Conservation (phyloP, 1,140 invertebrate species). For the Zaprionus tsacasi region DNA sequence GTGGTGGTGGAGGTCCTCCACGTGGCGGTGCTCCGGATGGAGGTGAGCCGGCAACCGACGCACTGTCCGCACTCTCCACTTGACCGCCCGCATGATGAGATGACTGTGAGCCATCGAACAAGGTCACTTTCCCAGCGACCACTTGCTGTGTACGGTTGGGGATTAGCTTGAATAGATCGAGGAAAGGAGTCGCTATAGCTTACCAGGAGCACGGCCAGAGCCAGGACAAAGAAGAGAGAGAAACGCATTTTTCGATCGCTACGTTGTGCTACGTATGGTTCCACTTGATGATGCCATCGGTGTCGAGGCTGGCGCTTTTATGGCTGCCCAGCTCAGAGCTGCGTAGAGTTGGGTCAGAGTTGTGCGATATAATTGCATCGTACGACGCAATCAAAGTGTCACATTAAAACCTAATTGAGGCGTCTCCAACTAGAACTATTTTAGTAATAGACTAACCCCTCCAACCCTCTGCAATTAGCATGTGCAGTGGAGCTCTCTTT, state of each 20-base stretch:
- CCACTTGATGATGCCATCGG: constrained; percentile 56
- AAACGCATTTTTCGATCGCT: constrained; percentile 62
- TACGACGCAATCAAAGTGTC: constrained; percentile 48
- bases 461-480: constrained; percentile 38
- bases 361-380: constrained; percentile 31
- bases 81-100: constrained; percentile 16
- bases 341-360: neutral
- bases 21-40: constrained; percentile 39
- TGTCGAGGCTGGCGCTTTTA: constrained; percentile 61
- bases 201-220: constrained; percentile 58
- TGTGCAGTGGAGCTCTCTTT: constrained; percentile 47
- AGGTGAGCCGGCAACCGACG: constrained; percentile 17
- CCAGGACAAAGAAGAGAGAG: constrained; percentile 48
- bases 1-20: constrained; percentile 43
- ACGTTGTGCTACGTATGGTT: constrained; percentile 38
- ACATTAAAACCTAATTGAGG: constrained; percentile 66
- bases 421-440: constrained; percentile 28
- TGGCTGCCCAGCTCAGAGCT: neutral
- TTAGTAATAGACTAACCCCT: neutral
- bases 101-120: constrained; percentile 3
- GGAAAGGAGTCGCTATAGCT: neutral
- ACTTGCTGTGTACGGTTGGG: constrained; percentile 28
- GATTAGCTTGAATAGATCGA: neutral
- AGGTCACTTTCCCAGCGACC: constrained; percentile 22
- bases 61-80: neutral